Evolutionary conservation across 1,140 invertebrate species (phyloP).

Genomic region (Tenebrio molitor): DNA sequence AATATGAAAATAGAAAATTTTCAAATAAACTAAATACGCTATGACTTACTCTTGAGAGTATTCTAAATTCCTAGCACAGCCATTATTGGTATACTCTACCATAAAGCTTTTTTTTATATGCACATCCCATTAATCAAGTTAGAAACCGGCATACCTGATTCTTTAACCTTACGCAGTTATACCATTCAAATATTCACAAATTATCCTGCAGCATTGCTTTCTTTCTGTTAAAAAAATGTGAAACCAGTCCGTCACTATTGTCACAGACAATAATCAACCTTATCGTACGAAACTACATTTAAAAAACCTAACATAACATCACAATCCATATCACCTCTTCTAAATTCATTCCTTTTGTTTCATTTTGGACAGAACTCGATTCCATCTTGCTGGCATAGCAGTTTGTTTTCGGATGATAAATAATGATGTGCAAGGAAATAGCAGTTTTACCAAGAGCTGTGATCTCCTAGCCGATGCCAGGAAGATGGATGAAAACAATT

Average conservation of each 20-base stretch:
- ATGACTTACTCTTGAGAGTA: constrained; percentile 45
- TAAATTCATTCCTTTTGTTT: constrained; percentile 36
- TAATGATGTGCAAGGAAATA: constrained; percentile 43
- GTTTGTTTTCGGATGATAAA: constrained; percentile 6
- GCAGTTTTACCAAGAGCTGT: constrained; percentile 20
- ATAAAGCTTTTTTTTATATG: constrained; percentile 38
- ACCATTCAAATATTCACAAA: constrained; percentile 2
- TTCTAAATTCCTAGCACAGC: constrained; percentile 47
- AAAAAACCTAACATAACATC: constrained; percentile 41
- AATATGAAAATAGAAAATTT: constrained; percentile 35
- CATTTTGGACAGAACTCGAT: constrained; percentile 36
- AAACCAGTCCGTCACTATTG: constrained; percentile 20
- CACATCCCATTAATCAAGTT: constrained; percentile 15
- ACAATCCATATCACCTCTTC: constrained; percentile 39
- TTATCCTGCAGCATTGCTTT: background rate
- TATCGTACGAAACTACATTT: constrained; percentile 4
- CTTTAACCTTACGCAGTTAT: constrained; percentile 22
- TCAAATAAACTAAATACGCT: constrained; percentile 35
- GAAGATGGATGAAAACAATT: constrained; percentile 38
- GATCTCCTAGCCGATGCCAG: constrained; percentile 36
- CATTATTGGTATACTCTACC: constrained; percentile 47
- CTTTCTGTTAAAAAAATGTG: background rate
- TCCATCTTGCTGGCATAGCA: constrained; percentile 43
- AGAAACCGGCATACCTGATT: background rate
- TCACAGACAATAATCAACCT: constrained; percentile 8